Conservation (phyloP, 2,797 vertebrate species). For the Smutsia gigantea region DNA sequence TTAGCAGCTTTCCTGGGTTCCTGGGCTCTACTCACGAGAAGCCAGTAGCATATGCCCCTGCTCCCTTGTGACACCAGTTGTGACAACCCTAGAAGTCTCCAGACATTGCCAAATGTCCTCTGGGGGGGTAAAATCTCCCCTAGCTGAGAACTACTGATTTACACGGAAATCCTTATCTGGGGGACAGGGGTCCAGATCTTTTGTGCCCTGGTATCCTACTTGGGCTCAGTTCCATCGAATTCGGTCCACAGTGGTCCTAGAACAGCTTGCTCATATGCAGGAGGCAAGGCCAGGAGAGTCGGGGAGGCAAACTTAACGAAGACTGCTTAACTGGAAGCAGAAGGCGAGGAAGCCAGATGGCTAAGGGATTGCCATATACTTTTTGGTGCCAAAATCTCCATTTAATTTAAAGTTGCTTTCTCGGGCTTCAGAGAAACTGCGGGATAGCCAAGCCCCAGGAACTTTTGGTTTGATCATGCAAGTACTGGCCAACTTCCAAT, state of each 20-base stretch:
- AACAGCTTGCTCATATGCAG: background rate
- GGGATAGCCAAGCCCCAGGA: background rate
- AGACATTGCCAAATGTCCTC: background rate
- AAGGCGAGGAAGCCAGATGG: background rate
- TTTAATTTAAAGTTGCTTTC: background rate
- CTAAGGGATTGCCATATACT: background rate
- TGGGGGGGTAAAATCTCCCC: background rate
- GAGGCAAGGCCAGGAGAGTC: background rate
- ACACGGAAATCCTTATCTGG: background rate
- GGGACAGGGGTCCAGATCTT: background rate
- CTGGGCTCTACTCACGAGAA: background rate
- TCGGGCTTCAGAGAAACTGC: background rate
- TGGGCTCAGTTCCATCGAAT: background rate
- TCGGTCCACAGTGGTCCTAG: background rate
- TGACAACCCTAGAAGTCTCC: slow-evolving; percentile 14
- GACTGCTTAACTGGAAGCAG: background rate
- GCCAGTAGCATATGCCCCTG: background rate
- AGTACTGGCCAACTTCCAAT: background rate
- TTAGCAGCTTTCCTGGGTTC: background rate
- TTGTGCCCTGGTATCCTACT: background rate
- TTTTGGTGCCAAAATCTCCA: background rate
- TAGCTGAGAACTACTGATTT: background rate
- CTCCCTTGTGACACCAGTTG: background rate
- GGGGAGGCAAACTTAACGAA: background rate
- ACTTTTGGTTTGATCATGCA: background rate